Conservation (phyloP, 1,140 invertebrate species). For the Neodiprion fabricii region DNA sequence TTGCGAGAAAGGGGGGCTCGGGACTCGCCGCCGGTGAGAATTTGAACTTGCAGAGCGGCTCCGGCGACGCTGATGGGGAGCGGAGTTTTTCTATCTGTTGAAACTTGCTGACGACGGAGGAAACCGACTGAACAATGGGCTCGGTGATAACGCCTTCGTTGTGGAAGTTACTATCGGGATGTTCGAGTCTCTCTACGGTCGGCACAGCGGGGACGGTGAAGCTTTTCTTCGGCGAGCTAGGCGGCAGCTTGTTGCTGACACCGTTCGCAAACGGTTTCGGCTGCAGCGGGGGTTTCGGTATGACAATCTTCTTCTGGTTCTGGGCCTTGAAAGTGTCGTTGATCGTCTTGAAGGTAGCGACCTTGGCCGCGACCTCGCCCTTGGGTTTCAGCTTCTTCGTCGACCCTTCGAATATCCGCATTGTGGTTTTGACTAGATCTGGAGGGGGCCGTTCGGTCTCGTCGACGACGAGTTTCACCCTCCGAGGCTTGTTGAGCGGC, state of each 20-base stretch:
- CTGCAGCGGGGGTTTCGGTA: conserved; percentile 58
- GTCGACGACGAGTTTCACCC: conserved; percentile 73
- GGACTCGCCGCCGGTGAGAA: conserved; percentile 52
- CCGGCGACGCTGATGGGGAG: conserved; percentile 48
- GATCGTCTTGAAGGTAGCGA: conserved; percentile 70
- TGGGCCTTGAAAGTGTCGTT: conserved; percentile 69
- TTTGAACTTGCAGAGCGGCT: conserved; percentile 48
- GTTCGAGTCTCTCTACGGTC: conserved; percentile 44
- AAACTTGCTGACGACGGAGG: conserved; percentile 57
- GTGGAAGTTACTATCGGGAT: conserved; percentile 30
- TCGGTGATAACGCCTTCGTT: conserved; percentile 54
- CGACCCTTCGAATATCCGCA: conserved; percentile 81
- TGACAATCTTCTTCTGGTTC: conserved; percentile 49
- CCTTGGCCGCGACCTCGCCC: conserved; percentile 71
- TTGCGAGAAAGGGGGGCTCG: conserved; percentile 35
- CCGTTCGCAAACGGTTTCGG: conserved; percentile 41
- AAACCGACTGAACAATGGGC: conserved; percentile 52
- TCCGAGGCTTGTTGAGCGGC: conserved; percentile 66
- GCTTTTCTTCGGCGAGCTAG: conserved; percentile 45
- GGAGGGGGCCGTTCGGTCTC: conserved; percentile 83
- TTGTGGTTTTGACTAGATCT: conserved; percentile 83
- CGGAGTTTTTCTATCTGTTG: conserved; percentile 52
- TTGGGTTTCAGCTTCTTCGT: conserved; percentile 64
- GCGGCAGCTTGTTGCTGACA: conserved; percentile 20
- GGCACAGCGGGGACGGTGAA: conserved; percentile 39